These are phyloP conservation scores for Athripsodes cinereus DNA, from an alignment of 2,888 invertebrate species.

Conservation along the genomic window DNA sequence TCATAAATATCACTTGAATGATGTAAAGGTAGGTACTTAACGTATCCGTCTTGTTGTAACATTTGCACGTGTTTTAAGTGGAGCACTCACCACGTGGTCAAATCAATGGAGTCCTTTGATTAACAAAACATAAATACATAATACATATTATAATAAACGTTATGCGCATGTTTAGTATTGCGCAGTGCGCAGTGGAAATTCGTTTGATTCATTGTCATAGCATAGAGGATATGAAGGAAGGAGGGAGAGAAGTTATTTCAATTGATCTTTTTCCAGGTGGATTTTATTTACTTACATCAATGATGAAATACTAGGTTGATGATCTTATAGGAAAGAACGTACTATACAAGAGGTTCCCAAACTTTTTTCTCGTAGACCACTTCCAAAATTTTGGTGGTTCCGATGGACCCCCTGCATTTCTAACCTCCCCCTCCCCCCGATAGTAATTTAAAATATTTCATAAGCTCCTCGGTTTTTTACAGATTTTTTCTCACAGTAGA, in stretches of 20 bases:
- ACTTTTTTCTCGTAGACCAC: no score
- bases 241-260: constrained; percentile 3
- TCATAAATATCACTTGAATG: no score
- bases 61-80: constrained; percentile 23
- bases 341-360: no score
- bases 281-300: background rate
- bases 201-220: constrained; percentile 19
- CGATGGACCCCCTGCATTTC: no score
- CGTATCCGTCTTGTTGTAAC: background rate
- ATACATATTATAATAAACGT: no score
- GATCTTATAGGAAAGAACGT: background rate
- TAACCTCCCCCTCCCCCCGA: no score
- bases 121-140: no score
- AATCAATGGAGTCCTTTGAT: constrained; percentile 10
- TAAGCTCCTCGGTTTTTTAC: no score
- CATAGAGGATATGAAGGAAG: constrained; percentile 1
- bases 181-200: constrained; percentile 13
- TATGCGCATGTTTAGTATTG: constrained; percentile 12
- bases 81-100: constrained; percentile 19
- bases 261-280: constrained; percentile 12
- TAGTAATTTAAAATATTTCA: no score
- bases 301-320: background rate
- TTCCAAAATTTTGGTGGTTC: no score
- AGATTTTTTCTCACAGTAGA: no score
- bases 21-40: no score